Conservation (phyloP, 2,888 invertebrate species). For the Adineta ricciae region DNA sequence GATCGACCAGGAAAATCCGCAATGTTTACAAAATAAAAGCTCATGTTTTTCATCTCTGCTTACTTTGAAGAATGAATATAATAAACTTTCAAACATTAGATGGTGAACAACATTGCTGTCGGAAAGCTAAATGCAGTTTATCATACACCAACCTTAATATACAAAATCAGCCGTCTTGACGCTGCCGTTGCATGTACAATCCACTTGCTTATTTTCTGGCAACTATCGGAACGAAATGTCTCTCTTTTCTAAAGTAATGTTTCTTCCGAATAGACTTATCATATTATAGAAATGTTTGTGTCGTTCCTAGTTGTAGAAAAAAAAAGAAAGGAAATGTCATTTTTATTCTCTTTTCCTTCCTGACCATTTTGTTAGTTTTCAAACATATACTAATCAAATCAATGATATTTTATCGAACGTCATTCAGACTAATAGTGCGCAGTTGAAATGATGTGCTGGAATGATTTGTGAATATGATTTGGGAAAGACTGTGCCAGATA, state of each 20-base stretch:
- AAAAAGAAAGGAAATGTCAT: not conserved
- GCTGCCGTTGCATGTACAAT: not conserved
- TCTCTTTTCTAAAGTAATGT: not conserved
- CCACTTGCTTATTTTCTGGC: not conserved
- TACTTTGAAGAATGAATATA: too few relatives aligned
- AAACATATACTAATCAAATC: not conserved
- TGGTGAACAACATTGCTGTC: too few relatives aligned
- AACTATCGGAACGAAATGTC: too few relatives aligned
- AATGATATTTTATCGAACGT: not conserved
- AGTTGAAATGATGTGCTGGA: not conserved
- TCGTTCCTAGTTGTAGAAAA: not conserved
- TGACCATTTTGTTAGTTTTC: not conserved
- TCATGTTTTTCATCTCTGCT: too few relatives aligned
- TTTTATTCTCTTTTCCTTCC: not conserved
- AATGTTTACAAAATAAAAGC: too few relatives aligned
- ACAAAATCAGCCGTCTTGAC: not conserved
- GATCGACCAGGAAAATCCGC: too few relatives aligned
- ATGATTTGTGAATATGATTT: not conserved
- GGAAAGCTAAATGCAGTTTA: too few relatives aligned
- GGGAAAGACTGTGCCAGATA: not conserved
- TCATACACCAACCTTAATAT: too few relatives aligned
- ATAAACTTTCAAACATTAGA: too few relatives aligned
- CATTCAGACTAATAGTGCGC: not conserved
- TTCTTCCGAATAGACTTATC: not conserved
- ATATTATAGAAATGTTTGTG: not conserved